Conservation (phyloP, 2,113 vertebrate genomes). For the Takifugu bimaculatus region DNA sequence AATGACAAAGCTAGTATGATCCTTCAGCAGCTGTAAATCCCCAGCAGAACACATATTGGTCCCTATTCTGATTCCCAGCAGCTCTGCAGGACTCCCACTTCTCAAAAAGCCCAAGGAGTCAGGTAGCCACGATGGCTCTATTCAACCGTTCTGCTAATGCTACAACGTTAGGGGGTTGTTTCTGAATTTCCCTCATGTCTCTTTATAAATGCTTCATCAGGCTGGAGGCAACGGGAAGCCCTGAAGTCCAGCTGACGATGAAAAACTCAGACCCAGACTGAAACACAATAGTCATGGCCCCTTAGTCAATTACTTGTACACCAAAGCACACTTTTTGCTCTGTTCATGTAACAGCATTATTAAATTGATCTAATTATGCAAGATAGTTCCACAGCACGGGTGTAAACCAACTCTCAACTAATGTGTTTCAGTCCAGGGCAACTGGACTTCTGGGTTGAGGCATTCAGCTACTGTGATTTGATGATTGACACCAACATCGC, state of each 20-base stretch:
- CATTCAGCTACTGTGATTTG: no score
- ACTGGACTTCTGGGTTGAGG: no score
- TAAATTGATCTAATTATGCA: no score
- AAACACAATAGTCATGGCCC: conserved; percentile 47
- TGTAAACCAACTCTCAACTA: no score
- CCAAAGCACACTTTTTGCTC: conserved; percentile 24
- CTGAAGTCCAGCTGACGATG: conserved; percentile 34
- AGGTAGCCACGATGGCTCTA: conserved; percentile 52
- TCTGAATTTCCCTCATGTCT: conserved; percentile 58
- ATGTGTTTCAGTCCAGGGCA: no score
- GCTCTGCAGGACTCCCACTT: conserved; percentile 50
- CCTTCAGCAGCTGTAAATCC: conserved; percentile 18
- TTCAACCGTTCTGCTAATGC: conserved; percentile 54
- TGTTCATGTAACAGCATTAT: background rate
- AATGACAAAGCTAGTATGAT: background rate
- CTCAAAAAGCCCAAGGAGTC: conserved; percentile 51
- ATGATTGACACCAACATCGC: no score
- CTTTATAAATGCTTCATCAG: conserved; percentile 54
- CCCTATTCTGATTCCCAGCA: conserved; percentile 32
- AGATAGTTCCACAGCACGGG: no score
- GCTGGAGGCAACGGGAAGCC: conserved; percentile 37
- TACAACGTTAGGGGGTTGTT: conserved; percentile 57
- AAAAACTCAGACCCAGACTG: conserved; percentile 23
- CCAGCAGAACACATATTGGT: conserved; percentile 16
- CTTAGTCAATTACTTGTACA: conserved; percentile 22